Evolutionary conservation across 2,888 invertebrate genomes (phyloP), one percentile per base, ranked within the genome.

Genomic region (Eremobia ochroleuca): DNA sequence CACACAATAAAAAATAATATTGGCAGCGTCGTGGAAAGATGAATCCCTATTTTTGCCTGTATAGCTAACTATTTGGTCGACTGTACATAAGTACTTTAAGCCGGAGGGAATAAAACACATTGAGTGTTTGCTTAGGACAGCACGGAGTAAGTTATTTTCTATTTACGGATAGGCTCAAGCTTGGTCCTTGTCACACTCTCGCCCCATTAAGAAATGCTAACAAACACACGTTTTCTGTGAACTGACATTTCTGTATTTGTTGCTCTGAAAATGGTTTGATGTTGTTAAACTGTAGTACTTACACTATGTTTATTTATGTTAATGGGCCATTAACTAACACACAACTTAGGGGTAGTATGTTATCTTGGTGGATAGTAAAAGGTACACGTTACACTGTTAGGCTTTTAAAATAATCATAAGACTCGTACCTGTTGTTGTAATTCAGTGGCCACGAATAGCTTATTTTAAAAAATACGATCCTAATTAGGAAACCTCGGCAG

Each of bases 81-180:
- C 34, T 75, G 69, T 78, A 72, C 68, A 18, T 52, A 18, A 21
- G 52, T 40, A 67, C 62, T 77, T 65, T 13, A 62, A 74, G 74
- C 67, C 55, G 31, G 73, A 58, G 72, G 62, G 69, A 80, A 82
- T 80, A 73, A 85, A 85, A 83, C 86, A 82, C 83, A 77, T 71
- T 40, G 46, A 31, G 66, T 81, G 85, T 89, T 89, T 83, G 71
- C 64, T 87, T 87, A 85, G 89, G 90, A 85, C 77, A 77, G 70
- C 34, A 72, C 61, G 18, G 37, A 73, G 79, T 76, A 79, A 77
- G 78, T 80, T 83, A 82, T 73, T 82, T 83, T 79, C 49, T 89
- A 76, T 90, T 86, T 85, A 71, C 85, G 67, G 59, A 65, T 61
- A 76, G 69, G 81, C 79, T 90, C 75, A 66, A 79, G 64, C 28